Base-by-base conservation (phyloP, 2,888 invertebrate genomes). In the Sussaba pulchella region DNA sequence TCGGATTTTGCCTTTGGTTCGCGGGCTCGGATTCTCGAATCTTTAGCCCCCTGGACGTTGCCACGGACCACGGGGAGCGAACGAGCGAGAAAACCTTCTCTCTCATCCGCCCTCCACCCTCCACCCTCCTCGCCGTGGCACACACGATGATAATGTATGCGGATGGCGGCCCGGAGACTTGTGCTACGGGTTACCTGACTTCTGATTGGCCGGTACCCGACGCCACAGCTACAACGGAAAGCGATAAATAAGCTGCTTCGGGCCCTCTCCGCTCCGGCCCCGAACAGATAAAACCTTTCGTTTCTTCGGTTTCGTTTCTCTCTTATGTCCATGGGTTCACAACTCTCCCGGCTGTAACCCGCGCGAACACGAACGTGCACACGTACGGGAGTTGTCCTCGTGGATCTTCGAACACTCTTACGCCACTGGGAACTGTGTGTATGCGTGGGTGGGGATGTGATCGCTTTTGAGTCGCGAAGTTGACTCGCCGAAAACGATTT, bases 161-260 rank as follows among this genome's bases (percentile, higher is more conserved):
- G 91, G 89, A 91, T 91, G 90, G 91, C 90, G 89, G 90, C 90
- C 88, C 90, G 88, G 72, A 71, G 91, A 90, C 91, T 91, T 90
- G 91, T 90, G 91, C 91, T 31, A 21, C 83, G 86, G 90, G 88
- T 91, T 90, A 91, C 90, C 78, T 89, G 89, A 90, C 90, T 91
- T 91, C 90, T 91, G 91, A 91, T 91, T 91, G 91, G 91, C 89
- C 88, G 85, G 87, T 87, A 86, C 87, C 88, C 89, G 87, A 90
- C 87, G 90, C 90, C 91, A 89, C 85, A 88, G 91, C 87, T 91
- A 91, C 91, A 91, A 91, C 91, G 90, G 91, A 91, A 91, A 91
- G 91, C 91, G 90, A 91, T 91, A 91, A 91, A 91, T 91, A 91
- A 91, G 90, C 81, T 81, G 83, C 2, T 6, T 6, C 4, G 31